Evolutionary conservation across 2,797 vertebrate genomes (phyloP).

Genomic region (Leuciscus waleckii): DNA sequence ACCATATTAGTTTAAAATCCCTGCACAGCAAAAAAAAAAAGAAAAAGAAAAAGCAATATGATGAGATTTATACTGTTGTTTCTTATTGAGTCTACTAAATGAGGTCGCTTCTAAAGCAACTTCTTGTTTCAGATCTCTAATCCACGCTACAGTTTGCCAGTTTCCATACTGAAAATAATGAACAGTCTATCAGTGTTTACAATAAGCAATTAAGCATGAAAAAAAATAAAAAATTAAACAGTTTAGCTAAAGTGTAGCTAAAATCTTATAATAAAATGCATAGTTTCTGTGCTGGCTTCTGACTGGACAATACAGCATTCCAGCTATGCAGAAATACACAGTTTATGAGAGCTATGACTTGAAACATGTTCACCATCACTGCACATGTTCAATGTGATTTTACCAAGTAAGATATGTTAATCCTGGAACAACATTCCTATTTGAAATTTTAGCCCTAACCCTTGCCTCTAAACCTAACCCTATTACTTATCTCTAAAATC

Average conservation of each 20-base stretch:
- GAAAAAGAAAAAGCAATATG: slow-evolving; percentile 20
- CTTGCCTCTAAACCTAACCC: not conserved
- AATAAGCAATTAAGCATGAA: not conserved
- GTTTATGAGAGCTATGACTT: not conserved
- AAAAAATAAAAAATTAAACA: not conserved
- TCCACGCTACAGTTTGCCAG: slow-evolving; percentile 6
- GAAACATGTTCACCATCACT: not conserved
- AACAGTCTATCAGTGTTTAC: not conserved
- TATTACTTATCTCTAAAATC: not conserved
- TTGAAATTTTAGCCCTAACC: not conserved
- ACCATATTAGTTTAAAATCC: slow-evolving; percentile 45
- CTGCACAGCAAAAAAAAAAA: slow-evolving; percentile 10
- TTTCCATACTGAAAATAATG: not conserved
- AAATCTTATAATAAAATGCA: not conserved
- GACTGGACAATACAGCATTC: not conserved
- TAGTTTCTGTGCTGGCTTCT: not conserved
- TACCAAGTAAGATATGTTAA: not conserved
- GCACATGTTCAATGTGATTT: not conserved
- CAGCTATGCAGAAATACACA: not conserved
- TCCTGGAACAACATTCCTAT: too few relatives aligned
- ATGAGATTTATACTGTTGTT: slow-evolving; percentile 19
- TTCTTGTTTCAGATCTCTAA: slow-evolving; percentile 44
- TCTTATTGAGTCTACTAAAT: slow-evolving; percentile 36
- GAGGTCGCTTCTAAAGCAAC: slow-evolving; percentile 10
- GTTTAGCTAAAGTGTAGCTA: not conserved